phyloP scores from a whole-genome alignment of 1,140 invertebrate species.

The Lamellibrachia luymesi region DNA sequence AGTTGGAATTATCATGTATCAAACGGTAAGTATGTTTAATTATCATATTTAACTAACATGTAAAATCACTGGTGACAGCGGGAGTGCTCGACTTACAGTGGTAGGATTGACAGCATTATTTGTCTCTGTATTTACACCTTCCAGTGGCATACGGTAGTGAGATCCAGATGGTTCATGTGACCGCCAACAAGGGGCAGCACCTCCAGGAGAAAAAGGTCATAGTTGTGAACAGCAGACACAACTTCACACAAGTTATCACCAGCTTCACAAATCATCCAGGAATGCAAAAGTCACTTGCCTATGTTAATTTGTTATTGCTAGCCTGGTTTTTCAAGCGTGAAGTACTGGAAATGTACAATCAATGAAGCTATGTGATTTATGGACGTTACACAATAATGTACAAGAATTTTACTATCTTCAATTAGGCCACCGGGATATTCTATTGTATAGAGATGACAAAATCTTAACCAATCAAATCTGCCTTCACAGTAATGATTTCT shows the following conservation, averaged over 20 bases:
- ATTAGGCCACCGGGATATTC: neutral
- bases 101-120: neutral
- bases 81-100: neutral
- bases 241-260: neutral
- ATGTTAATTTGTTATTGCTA: too few relatives aligned
- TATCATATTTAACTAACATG: too few relatives aligned
- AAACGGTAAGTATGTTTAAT: too few relatives aligned
- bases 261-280: neutral
- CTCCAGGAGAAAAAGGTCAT: neutral
- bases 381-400: neutral
- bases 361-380: neutral
- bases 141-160: neutral
- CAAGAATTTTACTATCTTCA: neutral
- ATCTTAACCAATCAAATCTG: too few relatives aligned
- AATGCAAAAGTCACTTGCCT: too few relatives aligned
- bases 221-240: neutral
- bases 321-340: too few relatives aligned
- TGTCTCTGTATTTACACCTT: neutral
- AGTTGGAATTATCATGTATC: too few relatives aligned
- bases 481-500: too few relatives aligned
- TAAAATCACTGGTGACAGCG: too few relatives aligned
- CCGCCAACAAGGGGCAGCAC: neutral
- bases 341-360: neutral
- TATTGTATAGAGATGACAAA: too few relatives aligned
- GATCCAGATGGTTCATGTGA: neutral